Percentiles rank a stretch among this genome's conserved stretches.
These are phyloP conservation scores for Triplophysa yarkandensis DNA, from an alignment of 2,797 vertebrate genomes.

Conservation along the genomic window DNA sequence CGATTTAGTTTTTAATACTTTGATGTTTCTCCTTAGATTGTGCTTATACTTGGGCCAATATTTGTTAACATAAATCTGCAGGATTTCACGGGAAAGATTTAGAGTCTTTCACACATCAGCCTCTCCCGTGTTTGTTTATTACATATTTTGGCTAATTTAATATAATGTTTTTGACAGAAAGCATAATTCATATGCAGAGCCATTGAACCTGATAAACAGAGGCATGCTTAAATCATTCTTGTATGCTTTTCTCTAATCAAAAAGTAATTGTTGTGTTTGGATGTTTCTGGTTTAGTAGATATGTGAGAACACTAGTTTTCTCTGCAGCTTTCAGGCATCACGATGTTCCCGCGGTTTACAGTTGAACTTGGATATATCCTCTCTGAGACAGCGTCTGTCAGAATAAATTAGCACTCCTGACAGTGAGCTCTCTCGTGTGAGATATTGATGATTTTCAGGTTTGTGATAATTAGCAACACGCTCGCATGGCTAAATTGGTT, in stretches of 20 bases:
- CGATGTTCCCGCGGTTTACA: neutral
- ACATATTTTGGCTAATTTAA: neutral
- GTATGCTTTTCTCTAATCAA: neutral
- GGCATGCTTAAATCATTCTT: neutral
- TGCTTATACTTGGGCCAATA: too few species aligned
- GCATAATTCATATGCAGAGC: neutral
- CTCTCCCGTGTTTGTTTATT: neutral
- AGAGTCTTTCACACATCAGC: neutral
- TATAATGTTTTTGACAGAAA: neutral
- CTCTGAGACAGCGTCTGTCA: conserved; percentile 15
- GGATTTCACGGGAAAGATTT: neutral
- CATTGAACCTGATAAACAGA: conserved; percentile 1
- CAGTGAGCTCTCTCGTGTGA: conserved; percentile 35
- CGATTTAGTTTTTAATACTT: too few species aligned
- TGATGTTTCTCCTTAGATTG: too few species aligned
- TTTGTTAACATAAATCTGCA: too few species aligned
- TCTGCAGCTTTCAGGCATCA: neutral
- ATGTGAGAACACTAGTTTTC: neutral
- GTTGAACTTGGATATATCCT: conserved; percentile 9
- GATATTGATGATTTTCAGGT: conserved; percentile 33
- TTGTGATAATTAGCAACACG: conserved; percentile 14
- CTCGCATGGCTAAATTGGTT: conserved; percentile 34
- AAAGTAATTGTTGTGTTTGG: neutral
- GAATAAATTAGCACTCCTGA: conserved; percentile 27
- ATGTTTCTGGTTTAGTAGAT: neutral